Conservation (phyloP, 2,888 invertebrate genomes). For the Dryobota labecula region DNA sequence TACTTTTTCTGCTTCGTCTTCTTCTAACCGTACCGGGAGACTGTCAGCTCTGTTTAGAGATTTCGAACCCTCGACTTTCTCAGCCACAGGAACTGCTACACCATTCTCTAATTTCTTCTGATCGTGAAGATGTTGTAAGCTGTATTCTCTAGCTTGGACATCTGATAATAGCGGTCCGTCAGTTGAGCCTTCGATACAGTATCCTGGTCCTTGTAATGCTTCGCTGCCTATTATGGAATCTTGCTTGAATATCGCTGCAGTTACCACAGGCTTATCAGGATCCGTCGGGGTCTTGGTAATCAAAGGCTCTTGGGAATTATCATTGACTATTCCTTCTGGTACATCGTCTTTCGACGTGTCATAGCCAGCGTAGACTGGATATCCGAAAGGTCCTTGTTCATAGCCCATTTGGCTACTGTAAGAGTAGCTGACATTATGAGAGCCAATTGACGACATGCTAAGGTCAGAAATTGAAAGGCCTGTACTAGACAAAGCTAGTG, state of each 20-base stretch:
- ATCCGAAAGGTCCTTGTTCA: conserved; percentile 93
- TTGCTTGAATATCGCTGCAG: conserved; percentile 93
- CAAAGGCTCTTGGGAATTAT: conserved; percentile 87
- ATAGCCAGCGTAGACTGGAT: conserved; percentile 92
- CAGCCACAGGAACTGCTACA: conserved; percentile 78
- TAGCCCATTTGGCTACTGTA: conserved; percentile 95
- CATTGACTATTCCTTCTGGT: conserved; percentile 80
- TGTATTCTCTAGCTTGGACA: conserved; percentile 86
- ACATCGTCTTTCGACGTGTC: conserved; percentile 83
- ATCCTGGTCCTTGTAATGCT: conserved; percentile 84
- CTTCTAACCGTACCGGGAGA: conserved; percentile 89
- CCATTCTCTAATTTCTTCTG: conserved; percentile 85
- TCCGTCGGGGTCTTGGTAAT: conserved; percentile 87
- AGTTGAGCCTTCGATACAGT: conserved; percentile 88
- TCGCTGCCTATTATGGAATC: conserved; percentile 89
- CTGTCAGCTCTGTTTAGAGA: conserved; percentile 89
- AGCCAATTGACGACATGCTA: conserved; percentile 93
- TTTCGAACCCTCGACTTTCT: conserved; percentile 84
- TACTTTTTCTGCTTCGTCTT: conserved; percentile 77
- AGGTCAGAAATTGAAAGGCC: conserved; percentile 96
- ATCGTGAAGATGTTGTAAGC: conserved; percentile 85
- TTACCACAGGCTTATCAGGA: conserved; percentile 92
- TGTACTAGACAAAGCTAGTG: conserved; percentile 91
- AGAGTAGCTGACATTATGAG: conserved; percentile 93
- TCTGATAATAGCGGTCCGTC: conserved; percentile 89